phyloP scores from a whole-genome alignment of 2,797 vertebrate genomes.

The Crenuchus spilurus region DNA sequence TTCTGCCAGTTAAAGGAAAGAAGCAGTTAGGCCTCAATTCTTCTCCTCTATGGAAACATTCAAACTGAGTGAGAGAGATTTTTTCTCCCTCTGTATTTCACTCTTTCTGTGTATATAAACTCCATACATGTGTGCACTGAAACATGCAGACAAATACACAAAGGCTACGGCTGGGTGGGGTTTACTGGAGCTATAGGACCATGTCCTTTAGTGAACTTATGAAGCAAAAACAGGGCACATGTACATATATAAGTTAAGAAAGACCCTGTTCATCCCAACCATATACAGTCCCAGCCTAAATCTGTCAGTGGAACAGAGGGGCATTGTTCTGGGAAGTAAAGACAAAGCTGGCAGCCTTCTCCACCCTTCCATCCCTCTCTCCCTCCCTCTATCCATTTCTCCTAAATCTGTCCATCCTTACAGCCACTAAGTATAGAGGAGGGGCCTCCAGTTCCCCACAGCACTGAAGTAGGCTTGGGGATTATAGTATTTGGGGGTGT shows the following conservation, averaged over 20 bases:
- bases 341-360: slow-evolving; percentile 35
- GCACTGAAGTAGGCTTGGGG: slow-evolving; percentile 54
- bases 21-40: neutral
- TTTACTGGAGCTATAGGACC: slow-evolving; percentile 24
- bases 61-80: neutral
- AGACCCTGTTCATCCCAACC: slow-evolving; percentile 1
- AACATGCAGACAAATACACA: slow-evolving; percentile 20
- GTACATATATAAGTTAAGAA: slow-evolving; percentile 19
- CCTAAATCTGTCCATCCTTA: slow-evolving; percentile 39
- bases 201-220: slow-evolving; percentile 25
- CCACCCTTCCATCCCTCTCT: slow-evolving; percentile 28
- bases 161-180: slow-evolving; percentile 18
- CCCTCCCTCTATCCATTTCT: slow-evolving; percentile 43
- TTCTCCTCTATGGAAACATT: neutral
- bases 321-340: slow-evolving; percentile 59
- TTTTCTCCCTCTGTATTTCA: neutral
- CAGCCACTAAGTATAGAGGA: slow-evolving; percentile 67
- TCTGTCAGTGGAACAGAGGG: slow-evolving; percentile 50
- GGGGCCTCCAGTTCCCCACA: slow-evolving; percentile 27
- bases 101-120: slow-evolving; percentile 16
- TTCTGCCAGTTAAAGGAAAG: neutral
- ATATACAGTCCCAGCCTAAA: slow-evolving; percentile 14
- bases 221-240: slow-evolving; percentile 9
- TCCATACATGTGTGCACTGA: slow-evolving; percentile 2
- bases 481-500: slow-evolving; percentile 51